Conservation (phyloP, 2,888 invertebrate genomes). For the Brenthis ino region DNA sequence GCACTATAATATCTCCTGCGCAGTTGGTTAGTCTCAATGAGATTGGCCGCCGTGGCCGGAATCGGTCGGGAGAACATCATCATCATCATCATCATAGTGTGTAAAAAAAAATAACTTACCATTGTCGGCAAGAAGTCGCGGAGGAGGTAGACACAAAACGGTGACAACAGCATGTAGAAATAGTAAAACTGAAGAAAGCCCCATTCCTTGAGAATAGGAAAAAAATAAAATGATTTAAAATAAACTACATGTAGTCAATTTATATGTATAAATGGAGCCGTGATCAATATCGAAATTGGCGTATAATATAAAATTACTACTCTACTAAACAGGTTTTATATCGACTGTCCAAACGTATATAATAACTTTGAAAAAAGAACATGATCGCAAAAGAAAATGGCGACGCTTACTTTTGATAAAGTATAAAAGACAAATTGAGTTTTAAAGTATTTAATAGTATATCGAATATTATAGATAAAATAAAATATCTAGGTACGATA, state of each 20-base stretch:
- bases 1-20: no score
- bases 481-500: no score
- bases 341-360: not conserved
- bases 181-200: not conserved
- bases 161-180: not conserved
- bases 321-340: slow-evolving; percentile 6
- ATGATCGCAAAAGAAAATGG: not conserved
- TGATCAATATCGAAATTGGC: not conserved
- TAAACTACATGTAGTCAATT: no score
- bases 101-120: not conserved
- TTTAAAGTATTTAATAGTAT: no score
- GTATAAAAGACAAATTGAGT: no score
- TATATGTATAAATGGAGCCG: no score
- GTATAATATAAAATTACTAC: not conserved
- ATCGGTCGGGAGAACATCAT: no score
- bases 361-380: slow-evolving; percentile 4
- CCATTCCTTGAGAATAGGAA: slow-evolving; percentile 5
- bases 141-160: slow-evolving; percentile 7
- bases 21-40: no score
- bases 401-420: no score
- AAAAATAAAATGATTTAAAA: not conserved
- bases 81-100: no score
- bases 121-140: not conserved
- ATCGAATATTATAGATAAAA: no score
- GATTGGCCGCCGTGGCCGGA: no score